These are phyloP conservation scores for Pammene fasciana DNA, from an alignment of 2,888 invertebrate genomes.

Conservation along the genomic window DNA sequence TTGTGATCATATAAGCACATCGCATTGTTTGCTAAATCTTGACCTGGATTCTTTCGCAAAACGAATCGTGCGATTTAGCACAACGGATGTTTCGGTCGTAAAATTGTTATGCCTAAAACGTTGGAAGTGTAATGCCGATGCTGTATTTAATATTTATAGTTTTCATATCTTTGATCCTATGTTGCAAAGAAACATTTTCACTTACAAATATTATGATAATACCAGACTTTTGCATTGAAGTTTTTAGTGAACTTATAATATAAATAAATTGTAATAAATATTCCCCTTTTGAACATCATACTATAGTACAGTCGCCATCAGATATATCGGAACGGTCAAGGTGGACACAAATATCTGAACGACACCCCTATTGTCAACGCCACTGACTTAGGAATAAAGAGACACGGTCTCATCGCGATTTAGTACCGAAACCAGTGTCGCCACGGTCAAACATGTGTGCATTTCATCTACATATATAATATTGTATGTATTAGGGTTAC, in stretches of 20 bases:
- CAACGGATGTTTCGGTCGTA: conserved; percentile 30
- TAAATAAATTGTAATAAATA: background rate
- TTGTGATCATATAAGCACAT: background rate
- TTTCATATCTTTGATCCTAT: background rate
- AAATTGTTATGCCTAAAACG: conserved; percentile 5
- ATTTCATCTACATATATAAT: no score
- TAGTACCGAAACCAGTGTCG: no score
- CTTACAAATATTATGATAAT: background rate
- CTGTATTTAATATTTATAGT: background rate
- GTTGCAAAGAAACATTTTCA: background rate
- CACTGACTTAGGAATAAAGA: no score
- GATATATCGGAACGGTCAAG: no score
- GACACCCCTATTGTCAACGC: no score
- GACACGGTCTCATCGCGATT: no score
- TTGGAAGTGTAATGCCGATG: background rate
- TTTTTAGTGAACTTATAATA: background rate
- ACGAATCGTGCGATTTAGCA: background rate
- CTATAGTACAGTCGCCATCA: no score
- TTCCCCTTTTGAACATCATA: no score
- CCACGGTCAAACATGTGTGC: no score
- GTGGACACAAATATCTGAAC: no score
- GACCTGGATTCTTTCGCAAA: conserved; percentile 26
- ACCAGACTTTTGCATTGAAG: background rate
- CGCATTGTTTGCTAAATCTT: background rate
- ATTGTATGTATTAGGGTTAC: no score